phyloP scores from a whole-genome alignment of 2,888 invertebrate genomes.

The Chrysolina haemoptera region DNA sequence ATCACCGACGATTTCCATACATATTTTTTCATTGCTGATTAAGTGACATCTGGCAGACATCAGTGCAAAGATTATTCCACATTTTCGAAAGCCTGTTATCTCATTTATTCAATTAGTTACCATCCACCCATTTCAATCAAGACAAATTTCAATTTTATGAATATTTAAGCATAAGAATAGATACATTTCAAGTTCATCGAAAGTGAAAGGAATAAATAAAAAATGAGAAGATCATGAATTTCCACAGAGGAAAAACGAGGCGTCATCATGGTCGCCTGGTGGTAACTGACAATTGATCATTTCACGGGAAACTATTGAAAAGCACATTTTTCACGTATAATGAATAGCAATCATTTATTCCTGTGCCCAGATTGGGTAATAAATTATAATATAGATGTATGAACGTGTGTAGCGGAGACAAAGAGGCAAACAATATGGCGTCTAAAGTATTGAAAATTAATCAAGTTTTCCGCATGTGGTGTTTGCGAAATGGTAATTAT shows the following conservation, averaged over 20 bases:
- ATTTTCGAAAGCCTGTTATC: too few relatives aligned
- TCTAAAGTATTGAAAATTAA: constrained; percentile 42
- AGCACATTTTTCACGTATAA: constrained; percentile 31
- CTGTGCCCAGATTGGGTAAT: constrained; percentile 28
- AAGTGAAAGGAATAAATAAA: not conserved
- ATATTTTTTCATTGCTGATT: too few relatives aligned
- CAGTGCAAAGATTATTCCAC: too few relatives aligned
- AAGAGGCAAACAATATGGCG: constrained; percentile 34
- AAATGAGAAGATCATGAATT: not conserved
- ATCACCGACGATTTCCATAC: too few relatives aligned
- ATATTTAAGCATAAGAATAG: not conserved
- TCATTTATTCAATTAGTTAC: too few relatives aligned
- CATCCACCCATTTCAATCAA: too few relatives aligned
- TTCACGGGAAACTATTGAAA: not conserved
- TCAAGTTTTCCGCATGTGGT: constrained; percentile 50
- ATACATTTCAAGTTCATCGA: not conserved
- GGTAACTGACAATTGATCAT: not conserved
- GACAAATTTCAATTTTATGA: too few relatives aligned
- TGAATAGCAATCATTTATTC: constrained; percentile 36
- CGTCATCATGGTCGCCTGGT: not conserved
- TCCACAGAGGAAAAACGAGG: not conserved
- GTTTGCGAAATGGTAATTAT: constrained; percentile 48
- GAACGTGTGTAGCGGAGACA: constrained; percentile 34
- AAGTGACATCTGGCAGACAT: too few relatives aligned
- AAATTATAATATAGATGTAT: constrained; percentile 41